Percentiles rank a stretch among this genome's conserved stretches.
phyloP scores from a whole-genome alignment of 1,140 invertebrate genomes.

The Lepidurus couesii region DNA sequence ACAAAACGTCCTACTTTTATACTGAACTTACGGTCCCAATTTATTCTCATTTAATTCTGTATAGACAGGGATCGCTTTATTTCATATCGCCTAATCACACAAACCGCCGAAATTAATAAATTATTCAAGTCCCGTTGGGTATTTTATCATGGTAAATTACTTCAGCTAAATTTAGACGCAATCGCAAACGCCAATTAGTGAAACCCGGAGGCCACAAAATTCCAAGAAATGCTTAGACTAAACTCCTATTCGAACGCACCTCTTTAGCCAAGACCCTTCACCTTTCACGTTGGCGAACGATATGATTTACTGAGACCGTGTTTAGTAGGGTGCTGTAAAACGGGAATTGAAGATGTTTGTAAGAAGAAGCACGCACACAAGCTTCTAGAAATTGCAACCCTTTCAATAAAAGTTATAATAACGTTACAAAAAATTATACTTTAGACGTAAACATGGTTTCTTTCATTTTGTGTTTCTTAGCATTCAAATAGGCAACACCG shows the following conservation, averaged over 20 bases:
- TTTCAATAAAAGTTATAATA: not conserved
- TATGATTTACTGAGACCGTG: not conserved
- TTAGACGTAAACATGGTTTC: not conserved
- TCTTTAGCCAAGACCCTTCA: not conserved
- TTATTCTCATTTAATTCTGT: not conserved
- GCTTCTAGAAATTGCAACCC: not conserved
- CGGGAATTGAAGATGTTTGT: not conserved
- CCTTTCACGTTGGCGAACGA: too few species aligned
- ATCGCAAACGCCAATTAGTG: not conserved
- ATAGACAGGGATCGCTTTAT: not conserved
- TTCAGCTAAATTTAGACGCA: not conserved
- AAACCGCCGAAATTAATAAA: not conserved
- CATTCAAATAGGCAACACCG: not conserved
- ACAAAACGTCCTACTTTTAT: not conserved
- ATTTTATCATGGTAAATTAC: not conserved
- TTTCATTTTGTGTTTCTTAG: constrained; percentile 11
- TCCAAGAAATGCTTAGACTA: not conserved
- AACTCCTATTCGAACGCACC: not conserved
- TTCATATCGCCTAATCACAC: not conserved
- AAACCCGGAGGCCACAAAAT: not conserved
- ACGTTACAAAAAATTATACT: not conserved
- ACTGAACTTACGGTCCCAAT: not conserved
- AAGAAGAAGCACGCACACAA: not conserved
- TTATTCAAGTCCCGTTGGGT: not conserved
- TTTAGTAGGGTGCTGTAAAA: not conserved